phyloP scores from a whole-genome alignment of 2,113 vertebrate species.

The Myotis yumanensis region DNA sequence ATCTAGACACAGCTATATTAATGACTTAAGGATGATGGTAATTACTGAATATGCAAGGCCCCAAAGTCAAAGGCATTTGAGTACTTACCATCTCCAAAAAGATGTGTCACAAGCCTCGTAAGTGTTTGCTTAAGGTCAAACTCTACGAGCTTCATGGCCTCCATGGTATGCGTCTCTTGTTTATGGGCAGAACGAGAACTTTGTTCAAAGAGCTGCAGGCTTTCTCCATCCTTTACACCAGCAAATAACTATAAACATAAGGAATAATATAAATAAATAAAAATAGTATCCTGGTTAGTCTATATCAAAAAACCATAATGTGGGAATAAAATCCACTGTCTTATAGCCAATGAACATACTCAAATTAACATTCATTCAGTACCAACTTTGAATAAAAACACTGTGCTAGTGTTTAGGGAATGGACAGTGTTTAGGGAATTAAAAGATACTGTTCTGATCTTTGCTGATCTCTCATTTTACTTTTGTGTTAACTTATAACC shows the following conservation, averaged over 20 bases:
- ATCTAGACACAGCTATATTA: not conserved
- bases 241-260: conserved; percentile 89
- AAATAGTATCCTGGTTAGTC: not conserved
- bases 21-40: not conserved
- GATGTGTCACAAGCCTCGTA: conserved; percentile 86
- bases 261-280: not conserved
- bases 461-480: not conserved
- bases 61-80: not conserved
- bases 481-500: not conserved
- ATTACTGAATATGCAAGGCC: not conserved
- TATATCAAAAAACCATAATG: not conserved
- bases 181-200: conserved; percentile 89
- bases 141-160: conserved; percentile 93
- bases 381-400: not conserved
- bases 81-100: conserved; percentile 92
- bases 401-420: not conserved
- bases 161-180: conserved; percentile 92
- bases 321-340: not conserved
- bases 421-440: not conserved
- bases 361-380: not conserved
- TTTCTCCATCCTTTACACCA: conserved; percentile 84
- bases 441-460: not conserved
- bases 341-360: not conserved
- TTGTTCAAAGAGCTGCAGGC: conserved; percentile 89
- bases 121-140: conserved; percentile 92